Evolutionary conservation across 2,113 vertebrate genomes (phyloP), one percentile per base, ranked within the genome.

Genomic region (Chloropsis cyanopogon): DNA sequence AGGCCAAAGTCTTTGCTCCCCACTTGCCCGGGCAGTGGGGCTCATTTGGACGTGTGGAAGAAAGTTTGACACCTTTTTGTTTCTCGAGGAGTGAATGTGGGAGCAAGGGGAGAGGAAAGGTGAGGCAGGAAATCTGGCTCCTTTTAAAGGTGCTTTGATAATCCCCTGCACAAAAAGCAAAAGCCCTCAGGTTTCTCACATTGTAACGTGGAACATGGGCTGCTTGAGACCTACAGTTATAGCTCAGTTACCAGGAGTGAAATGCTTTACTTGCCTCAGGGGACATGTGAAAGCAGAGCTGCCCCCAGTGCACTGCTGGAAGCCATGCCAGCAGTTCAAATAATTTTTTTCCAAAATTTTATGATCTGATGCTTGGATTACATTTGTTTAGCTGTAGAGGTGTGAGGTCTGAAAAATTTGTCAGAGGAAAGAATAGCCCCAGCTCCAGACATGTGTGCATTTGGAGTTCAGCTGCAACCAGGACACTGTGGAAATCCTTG

Each of bases 181-280:
- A 91, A 97, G 86, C 66, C 93, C 59, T 77, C 88, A 87, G 68
- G 82, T 91, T 93, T 88, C 89, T 83, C 88, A 75, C 88, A 16
- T 90, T 56, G 93, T 88, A 90, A 96, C 11, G 6, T 11, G 14
- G 60, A 89, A 69, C 76, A 60, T 28, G 76, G 75, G 49, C 46
- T 80, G 89, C 59, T 65, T 39, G 59, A 87, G 85, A 83, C 78
- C 85, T 64, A 20, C 75, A 68, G 77, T 95, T 86, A 82, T 6
- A 92, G 91, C 86, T 95, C 90, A 49, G 92, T 85, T 96, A 94
- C 91, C 87, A 92, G 88, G 93, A 97, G 80, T 82, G 95, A 97
- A 89, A 85, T 61, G 60, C 70, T 96, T 96, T 84, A 96, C 80
- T 16, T 10, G 73, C 75, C 94, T 52, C 93, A 5, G 19, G 94